phyloP scores from a whole-genome alignment of 2,888 invertebrate species.

The Galerucella calmariensis region DNA sequence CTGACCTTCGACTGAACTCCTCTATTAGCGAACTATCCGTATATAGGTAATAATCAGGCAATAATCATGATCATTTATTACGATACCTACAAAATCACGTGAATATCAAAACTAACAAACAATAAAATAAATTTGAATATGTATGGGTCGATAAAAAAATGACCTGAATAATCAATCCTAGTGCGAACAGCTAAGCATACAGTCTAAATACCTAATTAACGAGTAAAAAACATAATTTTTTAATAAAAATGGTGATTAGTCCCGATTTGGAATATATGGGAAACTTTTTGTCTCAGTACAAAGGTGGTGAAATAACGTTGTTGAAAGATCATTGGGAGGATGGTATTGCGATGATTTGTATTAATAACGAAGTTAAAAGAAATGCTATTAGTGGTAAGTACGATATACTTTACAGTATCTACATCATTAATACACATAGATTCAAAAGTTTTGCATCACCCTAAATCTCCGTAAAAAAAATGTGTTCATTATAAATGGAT shows the following conservation, averaged over 20 bases:
- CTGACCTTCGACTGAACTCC: too few species aligned
- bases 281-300: slow-evolving; percentile 46
- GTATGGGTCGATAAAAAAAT: background rate
- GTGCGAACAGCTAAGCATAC: too few species aligned
- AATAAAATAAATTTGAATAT: background rate
- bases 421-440: too few species aligned
- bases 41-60: too few species aligned
- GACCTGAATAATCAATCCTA: background rate
- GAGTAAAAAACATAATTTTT: background rate
- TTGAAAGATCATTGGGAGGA: slow-evolving; percentile 50
- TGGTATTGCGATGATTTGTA: slow-evolving; percentile 56
- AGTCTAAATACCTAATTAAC: background rate
- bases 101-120: background rate
- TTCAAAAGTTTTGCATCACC: too few species aligned
- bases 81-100: background rate
- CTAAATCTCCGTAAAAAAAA: too few species aligned
- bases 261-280: slow-evolving; percentile 40
- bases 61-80: too few species aligned
- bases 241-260: background rate
- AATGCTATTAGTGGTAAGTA: slow-evolving; percentile 59
- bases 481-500: too few species aligned
- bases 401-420: background rate
- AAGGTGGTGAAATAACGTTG: slow-evolving; percentile 52
- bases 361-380: slow-evolving; percentile 55
- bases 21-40: too few species aligned